These are phyloP conservation scores for Myotis daubentonii DNA, from an alignment of 2,797 vertebrate species.

Conservation along the genomic window DNA sequence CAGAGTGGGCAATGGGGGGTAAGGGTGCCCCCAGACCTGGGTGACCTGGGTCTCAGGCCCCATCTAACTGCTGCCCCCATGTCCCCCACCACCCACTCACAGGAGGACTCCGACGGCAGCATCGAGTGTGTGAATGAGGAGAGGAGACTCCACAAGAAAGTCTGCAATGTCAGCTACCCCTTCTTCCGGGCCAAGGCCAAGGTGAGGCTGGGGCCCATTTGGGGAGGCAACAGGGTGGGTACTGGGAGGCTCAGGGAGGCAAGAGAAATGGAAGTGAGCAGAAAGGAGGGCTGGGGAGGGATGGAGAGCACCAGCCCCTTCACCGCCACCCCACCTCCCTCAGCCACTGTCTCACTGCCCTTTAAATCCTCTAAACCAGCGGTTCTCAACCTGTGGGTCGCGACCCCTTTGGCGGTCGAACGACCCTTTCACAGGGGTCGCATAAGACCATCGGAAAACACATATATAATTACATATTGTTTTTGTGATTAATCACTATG, in stretches of 20 bases:
- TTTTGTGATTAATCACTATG: no score
- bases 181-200: constrained; percentile 94
- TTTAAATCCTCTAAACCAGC: neutral
- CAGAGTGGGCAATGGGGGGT: rapidly evolving
- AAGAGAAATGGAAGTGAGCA: neutral
- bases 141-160: constrained; percentile 86
- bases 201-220: constrained; percentile 82
- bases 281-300: rapidly evolving
- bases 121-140: constrained; percentile 91
- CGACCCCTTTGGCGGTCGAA: no score
- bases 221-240: rapidly evolving
- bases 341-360: neutral
- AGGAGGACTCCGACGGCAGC: constrained; percentile 93
- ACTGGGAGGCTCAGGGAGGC: neutral
- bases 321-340: neutral
- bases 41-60: neutral
- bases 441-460: no score
- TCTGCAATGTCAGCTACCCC: constrained; percentile 94
- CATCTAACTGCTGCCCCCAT: neutral
- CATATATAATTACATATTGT: no score
- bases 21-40: neutral
- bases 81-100: rapidly evolving
- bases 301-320: neutral
- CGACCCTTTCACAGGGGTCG: no score
- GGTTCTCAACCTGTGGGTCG: no score